phyloP scores from a whole-genome alignment of 2,113 vertebrate species.

The Merops nubicus region DNA sequence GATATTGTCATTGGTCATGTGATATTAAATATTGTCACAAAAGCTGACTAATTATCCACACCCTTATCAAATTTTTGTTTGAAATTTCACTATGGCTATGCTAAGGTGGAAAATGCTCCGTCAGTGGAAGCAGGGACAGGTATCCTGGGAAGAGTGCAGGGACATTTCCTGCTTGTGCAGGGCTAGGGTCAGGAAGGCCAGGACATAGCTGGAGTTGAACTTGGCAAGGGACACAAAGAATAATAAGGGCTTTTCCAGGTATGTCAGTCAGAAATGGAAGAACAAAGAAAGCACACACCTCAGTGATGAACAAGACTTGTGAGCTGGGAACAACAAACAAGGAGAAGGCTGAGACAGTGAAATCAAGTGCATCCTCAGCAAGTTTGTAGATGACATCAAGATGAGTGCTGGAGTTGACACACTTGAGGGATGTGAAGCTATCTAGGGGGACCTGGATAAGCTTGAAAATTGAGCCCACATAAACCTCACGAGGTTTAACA shows the following conservation, averaged over 20 bases:
- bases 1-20: not conserved
- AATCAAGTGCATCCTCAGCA: not conserved
- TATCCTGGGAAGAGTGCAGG: not conserved
- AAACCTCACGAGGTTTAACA: not conserved
- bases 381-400: not conserved
- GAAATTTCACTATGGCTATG: not conserved
- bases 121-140: not conserved
- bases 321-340: not conserved
- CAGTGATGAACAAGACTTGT: not conserved
- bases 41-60: not conserved
- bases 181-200: not conserved
- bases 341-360: not conserved
- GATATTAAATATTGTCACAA: not conserved
- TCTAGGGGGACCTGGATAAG: not conserved
- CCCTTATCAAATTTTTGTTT: not conserved
- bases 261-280: not conserved
- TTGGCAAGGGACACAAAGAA: not conserved
- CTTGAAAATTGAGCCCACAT: not conserved
- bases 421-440: not conserved
- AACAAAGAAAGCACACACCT: not conserved
- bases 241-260: not conserved
- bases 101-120: not conserved
- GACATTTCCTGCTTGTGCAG: not conserved
- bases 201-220: fast-evolving
- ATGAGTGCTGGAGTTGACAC: not conserved